phyloP scores from a whole-genome alignment of 2,113 vertebrate genomes.

The Pelodiscus sinensis region DNA sequence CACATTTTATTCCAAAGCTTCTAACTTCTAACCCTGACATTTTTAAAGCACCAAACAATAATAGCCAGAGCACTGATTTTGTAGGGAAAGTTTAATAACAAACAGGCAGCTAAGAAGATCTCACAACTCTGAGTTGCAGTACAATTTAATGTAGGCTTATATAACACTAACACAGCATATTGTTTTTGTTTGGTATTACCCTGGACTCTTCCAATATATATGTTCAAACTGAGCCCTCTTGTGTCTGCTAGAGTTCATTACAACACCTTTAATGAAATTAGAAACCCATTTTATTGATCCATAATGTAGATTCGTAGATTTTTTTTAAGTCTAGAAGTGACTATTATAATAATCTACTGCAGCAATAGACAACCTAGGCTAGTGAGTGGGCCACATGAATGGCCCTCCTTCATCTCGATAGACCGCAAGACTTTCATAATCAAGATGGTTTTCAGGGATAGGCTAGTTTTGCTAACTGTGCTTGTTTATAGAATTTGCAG shows the following conservation, averaged over 20 bases:
- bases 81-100: not conserved
- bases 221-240: slow-evolving; percentile 57
- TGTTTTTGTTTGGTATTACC: not conserved
- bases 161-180: not conserved
- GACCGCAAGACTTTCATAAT: too few relatives aligned
- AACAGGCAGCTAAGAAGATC: not conserved
- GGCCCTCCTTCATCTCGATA: too few relatives aligned
- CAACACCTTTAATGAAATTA: not conserved
- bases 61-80: not conserved
- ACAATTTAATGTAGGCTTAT: slow-evolving; percentile 12
- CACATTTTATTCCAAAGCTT: not conserved
- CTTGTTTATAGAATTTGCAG: too few relatives aligned
- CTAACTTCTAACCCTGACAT: not conserved
- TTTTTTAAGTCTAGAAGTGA: not conserved
- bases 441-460: too few relatives aligned
- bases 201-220: not conserved
- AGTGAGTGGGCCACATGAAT: too few relatives aligned
- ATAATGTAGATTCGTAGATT: not conserved
- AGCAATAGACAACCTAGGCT: not conserved
- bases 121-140: not conserved
- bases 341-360: not conserved
- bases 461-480: too few relatives aligned
- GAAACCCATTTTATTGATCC: not conserved
- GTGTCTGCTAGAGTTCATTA: slow-evolving; percentile 45
- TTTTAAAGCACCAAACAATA: not conserved